These are phyloP conservation scores for Eumaeus atala DNA, from an alignment of 1,140 invertebrate genomes.

Conservation along the genomic window DNA sequence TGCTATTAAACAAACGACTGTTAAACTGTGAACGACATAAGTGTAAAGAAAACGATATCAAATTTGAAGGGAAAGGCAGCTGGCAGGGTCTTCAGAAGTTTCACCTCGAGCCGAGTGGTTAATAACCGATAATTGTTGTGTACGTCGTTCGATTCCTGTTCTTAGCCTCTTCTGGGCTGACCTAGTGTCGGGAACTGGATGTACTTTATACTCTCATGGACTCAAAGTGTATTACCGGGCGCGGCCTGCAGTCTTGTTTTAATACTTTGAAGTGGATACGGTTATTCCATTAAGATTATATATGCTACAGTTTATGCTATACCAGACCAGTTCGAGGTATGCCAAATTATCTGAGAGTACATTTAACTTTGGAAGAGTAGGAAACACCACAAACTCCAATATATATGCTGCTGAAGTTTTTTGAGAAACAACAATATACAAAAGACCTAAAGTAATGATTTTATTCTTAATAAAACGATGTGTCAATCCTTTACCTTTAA, in stretches of 20 bases:
- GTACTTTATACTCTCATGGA: constrained; percentile 10
- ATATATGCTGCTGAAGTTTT: too few species aligned
- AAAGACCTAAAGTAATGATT: too few species aligned
- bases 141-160: constrained; percentile 41
- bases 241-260: not conserved
- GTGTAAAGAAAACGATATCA: constrained; percentile 16
- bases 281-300: not conserved
- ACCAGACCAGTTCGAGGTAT: too few species aligned
- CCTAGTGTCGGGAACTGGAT: constrained; percentile 31
- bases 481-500: too few species aligned
- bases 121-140: constrained; percentile 57
- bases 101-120: constrained; percentile 48
- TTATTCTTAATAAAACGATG: too few species aligned
- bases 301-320: too few species aligned
- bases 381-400: too few species aligned
- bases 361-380: too few species aligned
- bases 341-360: too few species aligned
- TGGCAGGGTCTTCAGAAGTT: constrained; percentile 31
- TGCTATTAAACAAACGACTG: too few species aligned
- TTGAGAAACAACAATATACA: too few species aligned
- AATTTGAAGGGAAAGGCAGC: constrained; percentile 24
- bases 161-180: constrained; percentile 43
- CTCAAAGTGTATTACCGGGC: not conserved
- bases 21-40: too few species aligned
- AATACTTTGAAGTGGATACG: not conserved